Evolutionary conservation across 2,797 vertebrate genomes (phyloP).

Genomic region (Falco berigora): DNA sequence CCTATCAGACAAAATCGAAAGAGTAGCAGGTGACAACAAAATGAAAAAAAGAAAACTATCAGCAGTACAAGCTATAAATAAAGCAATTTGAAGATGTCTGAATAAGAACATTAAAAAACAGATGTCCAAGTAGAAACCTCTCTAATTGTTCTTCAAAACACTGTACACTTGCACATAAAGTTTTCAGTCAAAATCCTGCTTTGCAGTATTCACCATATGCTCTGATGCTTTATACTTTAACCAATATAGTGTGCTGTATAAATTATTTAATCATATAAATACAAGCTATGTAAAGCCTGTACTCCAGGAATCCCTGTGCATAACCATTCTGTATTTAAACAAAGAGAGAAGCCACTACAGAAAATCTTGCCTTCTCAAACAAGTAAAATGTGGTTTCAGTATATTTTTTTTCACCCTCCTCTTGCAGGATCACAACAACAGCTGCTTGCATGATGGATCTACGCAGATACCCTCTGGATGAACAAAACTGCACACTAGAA

Average conservation of each 20-base stretch:
- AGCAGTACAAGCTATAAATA: not conserved
- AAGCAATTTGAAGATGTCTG: not conserved
- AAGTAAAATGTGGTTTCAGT: not conserved
- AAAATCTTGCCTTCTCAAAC: not conserved
- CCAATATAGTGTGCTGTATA: not conserved
- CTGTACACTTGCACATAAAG: not conserved
- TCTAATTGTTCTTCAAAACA: not conserved
- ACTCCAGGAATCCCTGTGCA: not conserved
- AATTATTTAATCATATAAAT: not conserved
- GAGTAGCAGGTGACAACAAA: not conserved
- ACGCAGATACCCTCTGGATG: constrained; percentile 90
- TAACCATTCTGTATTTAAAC: not conserved
- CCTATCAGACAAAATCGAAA: not conserved
- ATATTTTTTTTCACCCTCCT: not conserved
- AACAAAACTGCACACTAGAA: constrained; percentile 95
- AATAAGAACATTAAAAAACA: not conserved
- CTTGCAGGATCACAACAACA: constrained; percentile 87
- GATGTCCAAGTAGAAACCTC: not conserved
- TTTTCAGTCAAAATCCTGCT: not conserved
- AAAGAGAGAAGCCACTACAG: not conserved
- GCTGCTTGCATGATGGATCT: constrained; percentile 98
- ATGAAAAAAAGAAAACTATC: not conserved
- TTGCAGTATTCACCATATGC: not conserved
- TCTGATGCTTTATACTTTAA: not conserved
- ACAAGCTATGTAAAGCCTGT: not conserved